Conservation (phyloP, 2,113 vertebrate species). For the Aepyceros melampus region DNA sequence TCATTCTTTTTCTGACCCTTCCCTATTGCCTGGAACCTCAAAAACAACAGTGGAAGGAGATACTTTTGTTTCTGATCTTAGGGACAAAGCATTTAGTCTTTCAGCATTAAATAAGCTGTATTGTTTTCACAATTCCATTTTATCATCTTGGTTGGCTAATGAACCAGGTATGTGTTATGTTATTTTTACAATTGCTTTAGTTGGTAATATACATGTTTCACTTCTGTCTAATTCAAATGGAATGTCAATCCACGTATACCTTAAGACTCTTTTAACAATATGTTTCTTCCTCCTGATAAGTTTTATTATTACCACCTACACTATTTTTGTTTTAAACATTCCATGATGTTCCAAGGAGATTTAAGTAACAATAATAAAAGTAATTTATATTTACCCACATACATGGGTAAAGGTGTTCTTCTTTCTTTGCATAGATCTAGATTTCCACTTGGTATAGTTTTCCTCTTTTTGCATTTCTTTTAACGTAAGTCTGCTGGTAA, state of each 20-base stretch:
- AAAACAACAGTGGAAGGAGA: neutral
- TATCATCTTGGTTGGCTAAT: neutral
- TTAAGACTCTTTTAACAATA: neutral
- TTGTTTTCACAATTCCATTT: neutral
- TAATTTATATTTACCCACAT: neutral
- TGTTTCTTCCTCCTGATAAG: neutral
- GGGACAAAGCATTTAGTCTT: neutral
- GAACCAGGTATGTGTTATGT: neutral
- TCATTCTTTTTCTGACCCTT: neutral
- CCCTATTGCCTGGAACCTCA: neutral
- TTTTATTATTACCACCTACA: neutral
- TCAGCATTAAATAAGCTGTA: neutral
- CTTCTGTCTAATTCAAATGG: neutral
- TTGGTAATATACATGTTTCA: neutral
- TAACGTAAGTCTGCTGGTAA: neutral
- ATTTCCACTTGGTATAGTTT: neutral
- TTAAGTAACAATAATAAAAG: constrained; percentile 18
- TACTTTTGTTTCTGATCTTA: neutral
- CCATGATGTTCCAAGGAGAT: neutral
- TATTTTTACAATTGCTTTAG: neutral
- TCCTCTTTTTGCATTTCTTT: neutral
- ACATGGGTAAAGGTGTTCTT: neutral
- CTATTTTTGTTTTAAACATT: neutral
- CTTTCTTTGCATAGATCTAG: neutral
- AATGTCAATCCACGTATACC: neutral